These are phyloP conservation scores for Pedetes capensis DNA, from an alignment of 2,113 vertebrate genomes.

Conservation along the genomic window DNA sequence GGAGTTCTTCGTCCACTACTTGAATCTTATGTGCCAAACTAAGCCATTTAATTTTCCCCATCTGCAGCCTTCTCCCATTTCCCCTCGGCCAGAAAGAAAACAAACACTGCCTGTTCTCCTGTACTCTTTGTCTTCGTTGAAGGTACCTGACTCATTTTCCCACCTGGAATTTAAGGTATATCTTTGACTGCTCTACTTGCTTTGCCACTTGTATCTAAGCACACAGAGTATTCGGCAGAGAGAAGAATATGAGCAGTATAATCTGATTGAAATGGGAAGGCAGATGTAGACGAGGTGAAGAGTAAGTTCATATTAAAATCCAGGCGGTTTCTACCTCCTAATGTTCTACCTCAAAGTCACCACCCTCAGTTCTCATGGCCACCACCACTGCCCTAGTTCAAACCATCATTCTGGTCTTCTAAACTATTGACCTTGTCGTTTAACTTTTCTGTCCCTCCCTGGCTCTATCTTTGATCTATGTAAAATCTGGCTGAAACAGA, in stretches of 20 bases:
- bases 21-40: neutral
- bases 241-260: neutral
- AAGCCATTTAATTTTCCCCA: neutral
- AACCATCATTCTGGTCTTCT: neutral
- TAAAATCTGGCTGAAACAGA: neutral
- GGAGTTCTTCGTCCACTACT: neutral
- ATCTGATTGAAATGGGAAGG: neutral
- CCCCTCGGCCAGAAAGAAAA: neutral
- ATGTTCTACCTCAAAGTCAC: neutral
- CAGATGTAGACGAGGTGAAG: neutral
- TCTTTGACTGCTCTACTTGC: neutral
- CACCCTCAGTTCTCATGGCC: neutral
- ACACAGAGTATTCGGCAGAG: neutral
- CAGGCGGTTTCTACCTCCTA: neutral
- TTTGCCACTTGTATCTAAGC: neutral
- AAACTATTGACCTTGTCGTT: neutral
- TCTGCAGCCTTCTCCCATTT: neutral
- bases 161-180: neutral
- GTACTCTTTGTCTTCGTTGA: neutral
- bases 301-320: neutral
- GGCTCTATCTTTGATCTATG: neutral
- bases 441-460: fast-evolving
- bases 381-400: neutral
- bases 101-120: neutral
- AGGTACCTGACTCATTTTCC: neutral